Conservation (phyloP, 2,888 invertebrate genomes). For the Zhuqinia jingwanae region DNA sequence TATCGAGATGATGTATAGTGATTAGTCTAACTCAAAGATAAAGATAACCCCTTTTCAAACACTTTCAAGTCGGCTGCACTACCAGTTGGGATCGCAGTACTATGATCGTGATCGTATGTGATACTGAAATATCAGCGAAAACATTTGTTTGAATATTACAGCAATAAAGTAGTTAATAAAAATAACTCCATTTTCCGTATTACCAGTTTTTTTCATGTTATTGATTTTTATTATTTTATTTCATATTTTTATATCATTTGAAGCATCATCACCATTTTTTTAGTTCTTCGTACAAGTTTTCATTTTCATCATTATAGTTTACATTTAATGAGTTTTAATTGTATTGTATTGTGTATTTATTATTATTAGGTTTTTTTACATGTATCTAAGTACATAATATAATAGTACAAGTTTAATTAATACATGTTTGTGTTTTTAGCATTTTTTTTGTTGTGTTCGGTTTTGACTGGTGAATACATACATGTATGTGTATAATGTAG, state of each 20-base stretch:
- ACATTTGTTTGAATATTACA: too few species aligned
- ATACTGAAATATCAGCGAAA: too few species aligned
- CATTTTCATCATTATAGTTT: neutral
- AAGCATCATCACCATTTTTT: slow-evolving; percentile 39
- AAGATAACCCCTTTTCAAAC: too few species aligned
- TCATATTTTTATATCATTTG: slow-evolving; percentile 12
- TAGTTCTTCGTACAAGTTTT: slow-evolving; percentile 14
- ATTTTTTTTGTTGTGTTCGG: neutral
- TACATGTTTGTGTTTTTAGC: neutral
- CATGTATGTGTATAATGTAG: too few species aligned
- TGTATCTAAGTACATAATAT: neutral
- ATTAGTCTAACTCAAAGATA: too few species aligned
- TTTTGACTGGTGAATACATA: neutral
- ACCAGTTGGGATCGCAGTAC: too few species aligned
- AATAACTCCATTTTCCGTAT: too few species aligned
- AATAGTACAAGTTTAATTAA: neutral
- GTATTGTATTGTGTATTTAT: neutral
- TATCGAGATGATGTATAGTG: too few species aligned
- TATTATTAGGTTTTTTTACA: neutral
- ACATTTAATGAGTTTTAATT: too few species aligned
- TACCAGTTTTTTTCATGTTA: neutral
- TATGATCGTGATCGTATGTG: too few species aligned
- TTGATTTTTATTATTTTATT: neutral
- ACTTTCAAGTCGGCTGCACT: too few species aligned
- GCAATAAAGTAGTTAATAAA: too few species aligned